Percentiles rank a stretch among this genome's conserved stretches.
These are phyloP conservation scores for Drosophila borborema DNA, from an alignment of 2,888 invertebrate genomes.

Conservation along the genomic window DNA sequence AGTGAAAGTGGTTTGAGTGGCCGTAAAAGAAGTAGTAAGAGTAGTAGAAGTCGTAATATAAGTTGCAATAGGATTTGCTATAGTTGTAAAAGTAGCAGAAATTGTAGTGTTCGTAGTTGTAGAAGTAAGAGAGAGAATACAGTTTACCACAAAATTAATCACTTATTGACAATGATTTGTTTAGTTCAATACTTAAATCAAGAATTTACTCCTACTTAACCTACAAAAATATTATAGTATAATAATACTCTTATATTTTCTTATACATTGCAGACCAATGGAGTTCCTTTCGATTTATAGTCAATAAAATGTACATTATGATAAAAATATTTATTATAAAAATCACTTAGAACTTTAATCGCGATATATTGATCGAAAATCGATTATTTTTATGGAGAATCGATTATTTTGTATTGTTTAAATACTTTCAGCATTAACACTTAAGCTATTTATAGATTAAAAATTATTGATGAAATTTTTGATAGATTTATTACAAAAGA, in stretches of 20 bases:
- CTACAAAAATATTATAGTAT: not conserved
- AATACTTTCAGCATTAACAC: not conserved
- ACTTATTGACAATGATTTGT: conserved; percentile 21
- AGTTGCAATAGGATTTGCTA: not conserved
- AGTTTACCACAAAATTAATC: conserved; percentile 9
- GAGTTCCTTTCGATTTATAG: not conserved
- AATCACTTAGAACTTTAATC: not conserved
- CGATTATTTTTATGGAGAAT: not conserved
- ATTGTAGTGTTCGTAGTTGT: not conserved
- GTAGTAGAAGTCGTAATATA: not conserved
- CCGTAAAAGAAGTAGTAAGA: not conserved
- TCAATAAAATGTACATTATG: not conserved
- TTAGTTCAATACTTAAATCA: conserved; percentile 5
- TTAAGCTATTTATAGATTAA: not conserved
- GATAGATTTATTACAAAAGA: not conserved
- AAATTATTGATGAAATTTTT: not conserved
- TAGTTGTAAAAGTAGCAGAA: not conserved
- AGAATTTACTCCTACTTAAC: not conserved
- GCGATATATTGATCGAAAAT: not conserved
- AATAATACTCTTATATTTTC: not conserved
- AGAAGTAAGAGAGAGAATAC: not conserved
- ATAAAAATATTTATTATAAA: not conserved
- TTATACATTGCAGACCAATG: not conserved
- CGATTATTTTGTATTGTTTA: not conserved
- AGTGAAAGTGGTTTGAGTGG: not conserved